Conservation (phyloP, 2,888 invertebrate genomes). For the Drosophila paranaensis region DNA sequence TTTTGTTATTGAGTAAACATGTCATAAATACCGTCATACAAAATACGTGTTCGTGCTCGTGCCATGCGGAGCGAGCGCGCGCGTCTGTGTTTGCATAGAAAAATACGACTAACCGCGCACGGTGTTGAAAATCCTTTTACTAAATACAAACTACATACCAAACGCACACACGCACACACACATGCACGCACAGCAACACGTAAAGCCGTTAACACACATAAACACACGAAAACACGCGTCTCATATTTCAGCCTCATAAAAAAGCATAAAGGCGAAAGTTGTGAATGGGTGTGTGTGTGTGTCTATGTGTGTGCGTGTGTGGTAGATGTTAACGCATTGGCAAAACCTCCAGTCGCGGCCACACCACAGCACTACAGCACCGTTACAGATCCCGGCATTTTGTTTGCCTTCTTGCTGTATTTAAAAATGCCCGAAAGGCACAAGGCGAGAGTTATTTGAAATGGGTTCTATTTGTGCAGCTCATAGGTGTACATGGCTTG, state of each 20-base stretch:
- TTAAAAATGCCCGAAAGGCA: slow-evolving; percentile 71
- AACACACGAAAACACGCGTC: slow-evolving; percentile 44
- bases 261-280: slow-evolving; percentile 54
- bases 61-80: slow-evolving; percentile 22
- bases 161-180: slow-evolving; percentile 9
- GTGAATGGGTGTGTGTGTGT: slow-evolving; percentile 1
- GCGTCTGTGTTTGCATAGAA: slow-evolving; percentile 66
- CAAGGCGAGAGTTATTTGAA: slow-evolving; percentile 44
- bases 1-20: slow-evolving; percentile 75
- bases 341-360: slow-evolving; percentile 12
- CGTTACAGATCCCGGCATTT: slow-evolving; percentile 30
- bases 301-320: slow-evolving; percentile 1
- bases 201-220: slow-evolving; percentile 43
- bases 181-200: slow-evolving; percentile 35
- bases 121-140: slow-evolving; percentile 67
- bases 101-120: slow-evolving; percentile 47
- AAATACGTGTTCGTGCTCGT: slow-evolving; percentile 70
- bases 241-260: slow-evolving; percentile 67
- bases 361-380: slow-evolving; percentile 3
- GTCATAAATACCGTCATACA: slow-evolving; percentile 73
- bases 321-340: slow-evolving; percentile 33
- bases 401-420: slow-evolving; percentile 38
- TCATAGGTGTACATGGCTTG: slow-evolving; percentile 10
- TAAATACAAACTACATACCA: slow-evolving; percentile 66
- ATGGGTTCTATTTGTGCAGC: slow-evolving; percentile 39